These are phyloP conservation scores for Rhopalosiphum maidis DNA, from an alignment of 1,140 invertebrate species.

Conservation along the genomic window DNA sequence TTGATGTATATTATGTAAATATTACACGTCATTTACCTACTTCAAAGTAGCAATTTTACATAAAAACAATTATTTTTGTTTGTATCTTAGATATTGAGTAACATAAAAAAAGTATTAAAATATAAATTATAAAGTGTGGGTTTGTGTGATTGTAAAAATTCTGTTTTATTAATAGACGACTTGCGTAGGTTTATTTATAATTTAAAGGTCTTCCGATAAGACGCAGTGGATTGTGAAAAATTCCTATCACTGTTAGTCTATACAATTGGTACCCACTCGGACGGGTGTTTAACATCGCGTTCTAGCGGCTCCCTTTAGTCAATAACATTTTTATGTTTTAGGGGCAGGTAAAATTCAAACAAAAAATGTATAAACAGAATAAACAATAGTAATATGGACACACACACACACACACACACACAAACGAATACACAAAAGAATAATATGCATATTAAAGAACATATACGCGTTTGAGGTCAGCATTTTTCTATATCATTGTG, in stretches of 20 bases:
- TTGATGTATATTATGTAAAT: neutral
- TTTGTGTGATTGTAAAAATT: neutral
- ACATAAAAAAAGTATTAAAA: neutral
- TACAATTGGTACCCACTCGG: neutral
- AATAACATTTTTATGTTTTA: neutral
- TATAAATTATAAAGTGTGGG: neutral
- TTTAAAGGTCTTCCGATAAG: neutral
- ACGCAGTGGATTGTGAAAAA: neutral
- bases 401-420: neutral
- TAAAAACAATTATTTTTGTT: neutral
- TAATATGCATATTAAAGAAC: neutral
- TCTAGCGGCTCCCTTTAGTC: neutral
- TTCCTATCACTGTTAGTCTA: neutral
- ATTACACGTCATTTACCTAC: neutral
- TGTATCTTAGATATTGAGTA: neutral
- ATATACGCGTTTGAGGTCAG: neutral
- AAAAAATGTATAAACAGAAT: neutral
- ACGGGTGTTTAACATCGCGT: neutral
- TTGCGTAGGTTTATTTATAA: neutral
- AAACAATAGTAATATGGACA: neutral
- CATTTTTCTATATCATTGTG: neutral
- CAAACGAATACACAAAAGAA: neutral
- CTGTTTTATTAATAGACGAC: neutral
- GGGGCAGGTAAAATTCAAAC: neutral
- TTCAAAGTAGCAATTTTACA: neutral